Evolutionary conservation across 2,888 invertebrate species (phyloP).

Genomic region (Seira ritae): DNA sequence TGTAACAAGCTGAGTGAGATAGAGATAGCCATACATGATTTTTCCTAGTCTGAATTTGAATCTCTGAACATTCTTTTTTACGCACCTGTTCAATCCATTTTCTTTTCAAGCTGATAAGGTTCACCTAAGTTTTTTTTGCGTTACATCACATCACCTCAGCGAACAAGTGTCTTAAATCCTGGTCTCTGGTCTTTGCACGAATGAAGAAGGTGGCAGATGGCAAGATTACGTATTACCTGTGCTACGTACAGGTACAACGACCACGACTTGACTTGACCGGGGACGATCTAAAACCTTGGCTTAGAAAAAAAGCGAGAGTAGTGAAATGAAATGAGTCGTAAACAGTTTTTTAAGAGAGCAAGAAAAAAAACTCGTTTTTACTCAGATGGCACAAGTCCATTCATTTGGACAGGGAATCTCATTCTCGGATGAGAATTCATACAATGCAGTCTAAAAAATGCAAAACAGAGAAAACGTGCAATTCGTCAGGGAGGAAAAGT

Average conservation of each 20-base stretch:
- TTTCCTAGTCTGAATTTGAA: not conserved
- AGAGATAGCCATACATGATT: not conserved
- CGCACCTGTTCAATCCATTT: slow-evolving; percentile 9
- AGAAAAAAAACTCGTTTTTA: slow-evolving; percentile 16
- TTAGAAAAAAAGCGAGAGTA: slow-evolving; percentile 19
- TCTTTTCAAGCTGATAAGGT: slow-evolving; percentile 10
- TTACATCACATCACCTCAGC: not conserved
- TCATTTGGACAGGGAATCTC: slow-evolving; percentile 34
- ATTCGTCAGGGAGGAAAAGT: slow-evolving; percentile 12
- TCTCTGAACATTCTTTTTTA: not conserved
- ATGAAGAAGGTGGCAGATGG: not conserved
- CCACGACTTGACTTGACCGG: not conserved
- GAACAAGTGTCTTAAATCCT: slow-evolving; percentile 9
- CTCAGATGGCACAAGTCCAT: slow-evolving; percentile 45
- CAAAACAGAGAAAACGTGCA: no score
- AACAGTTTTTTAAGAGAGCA: not conserved
- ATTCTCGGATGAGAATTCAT: no score
- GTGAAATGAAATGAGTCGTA: not conserved
- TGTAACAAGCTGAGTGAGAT: not conserved
- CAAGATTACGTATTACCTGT: not conserved
- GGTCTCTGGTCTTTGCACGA: not conserved
- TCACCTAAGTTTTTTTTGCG: not conserved
- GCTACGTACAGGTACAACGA: not conserved
- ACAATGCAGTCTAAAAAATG: no score
- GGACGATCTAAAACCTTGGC: slow-evolving; percentile 5